phyloP scores from a whole-genome alignment of 2,888 invertebrate species.

The Trissolcus japonicus region DNA sequence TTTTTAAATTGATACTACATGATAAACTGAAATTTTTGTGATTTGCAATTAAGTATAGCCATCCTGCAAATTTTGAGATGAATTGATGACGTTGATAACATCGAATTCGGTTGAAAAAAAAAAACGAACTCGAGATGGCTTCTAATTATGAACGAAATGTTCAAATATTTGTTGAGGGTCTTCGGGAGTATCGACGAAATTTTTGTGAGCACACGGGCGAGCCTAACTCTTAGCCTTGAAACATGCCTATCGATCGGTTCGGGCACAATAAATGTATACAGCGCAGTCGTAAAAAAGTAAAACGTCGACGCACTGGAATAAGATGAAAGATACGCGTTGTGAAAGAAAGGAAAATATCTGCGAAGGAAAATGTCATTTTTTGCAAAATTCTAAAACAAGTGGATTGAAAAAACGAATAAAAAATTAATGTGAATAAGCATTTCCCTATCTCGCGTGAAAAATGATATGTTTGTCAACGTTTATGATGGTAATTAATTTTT shows the following conservation, averaged over 20 bases:
- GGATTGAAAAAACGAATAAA: no score
- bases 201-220: constrained; percentile 21
- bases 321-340: constrained; percentile 45
- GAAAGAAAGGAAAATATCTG: constrained; percentile 5
- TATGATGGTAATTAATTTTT: constrained; percentile 24
- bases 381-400: no score
- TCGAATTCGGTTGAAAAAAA: not conserved
- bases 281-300: constrained; percentile 43
- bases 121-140: not conserved
- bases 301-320: constrained; percentile 17
- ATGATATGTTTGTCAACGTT: constrained; percentile 10
- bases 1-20: no score
- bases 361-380: no score
- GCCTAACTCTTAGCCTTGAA: constrained; percentile 48
- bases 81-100: no score
- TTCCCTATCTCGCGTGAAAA: not conserved
- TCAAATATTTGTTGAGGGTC: constrained; percentile 21
- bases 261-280: constrained; percentile 44
- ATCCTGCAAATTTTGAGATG: no score
- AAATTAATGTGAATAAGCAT: not conserved
- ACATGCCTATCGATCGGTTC: constrained; percentile 49
- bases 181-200: constrained; percentile 11
- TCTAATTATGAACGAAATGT: constrained; percentile 1
- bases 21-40: no score
- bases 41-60: not conserved